Base-by-base conservation (phyloP, 2,888 invertebrate genomes). In the Eulithis testata region DNA sequence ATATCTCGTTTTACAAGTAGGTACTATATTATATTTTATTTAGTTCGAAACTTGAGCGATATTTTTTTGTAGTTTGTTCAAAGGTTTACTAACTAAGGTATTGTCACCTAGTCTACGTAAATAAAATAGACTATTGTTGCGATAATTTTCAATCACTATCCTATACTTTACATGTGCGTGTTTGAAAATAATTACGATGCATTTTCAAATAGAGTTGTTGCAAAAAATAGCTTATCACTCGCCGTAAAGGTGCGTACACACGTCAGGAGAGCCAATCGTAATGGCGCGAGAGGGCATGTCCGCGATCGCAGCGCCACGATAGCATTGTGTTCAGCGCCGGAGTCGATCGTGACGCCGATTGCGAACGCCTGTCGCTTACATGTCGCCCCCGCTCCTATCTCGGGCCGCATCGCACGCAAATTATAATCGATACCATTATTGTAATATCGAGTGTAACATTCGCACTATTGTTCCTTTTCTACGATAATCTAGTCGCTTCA, bases 361-460 rank as follows among this genome's bases (percentile, higher is more conserved):
- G 85, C 86, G 83, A 79, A 79, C 82, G 86, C 84, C 91, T 91
- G 91, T 92, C 92, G 89, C 89, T 91, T 89, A 90, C 86, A 84
- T 88, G 91, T 91, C 91, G 90, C 88, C 86, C 87, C 84, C 83
- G 80, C 83, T 83, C 81, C 78, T 92, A 92, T 91, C 92, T 83
- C 84, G 70, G 73, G 81, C 84, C 84, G 86, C 85, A 92, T 93
- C 92, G 89, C 91, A 93, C 92, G 92, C 92, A 92, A 93, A 93
- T 93, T 93, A 93, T 93, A 91, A 92, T 90, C 92, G 92, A 93
- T 91, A 91, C 92, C 91, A 92, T 91, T 93, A 93, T 93, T 92
- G 92, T 92, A 90, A 91, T 90, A 91, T 89, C 86, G 85, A 86
- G 83, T 87, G 86, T 86, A 87, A 89, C 89, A 88, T 85, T 89